Conservation (phyloP, 2,888 invertebrate genomes). For the Eristalinus aeneus region DNA sequence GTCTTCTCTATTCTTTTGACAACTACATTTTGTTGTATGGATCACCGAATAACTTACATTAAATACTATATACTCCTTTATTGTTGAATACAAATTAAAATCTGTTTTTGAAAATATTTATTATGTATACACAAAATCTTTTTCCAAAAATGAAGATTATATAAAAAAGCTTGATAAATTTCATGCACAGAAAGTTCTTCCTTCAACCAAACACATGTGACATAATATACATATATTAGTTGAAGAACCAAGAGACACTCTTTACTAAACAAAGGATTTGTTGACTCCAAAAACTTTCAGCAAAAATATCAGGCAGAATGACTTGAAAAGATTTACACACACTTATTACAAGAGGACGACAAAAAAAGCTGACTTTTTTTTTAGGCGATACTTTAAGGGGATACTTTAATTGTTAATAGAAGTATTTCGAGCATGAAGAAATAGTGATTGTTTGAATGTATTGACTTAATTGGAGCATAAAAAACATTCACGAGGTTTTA, state of each 20-base stretch:
- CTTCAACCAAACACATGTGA: conserved; percentile 59
- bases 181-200: conserved; percentile 80
- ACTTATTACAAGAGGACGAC: conserved; percentile 57
- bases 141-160: conserved; percentile 4
- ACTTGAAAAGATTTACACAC: conserved; percentile 51
- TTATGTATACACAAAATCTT: background rate
- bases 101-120: background rate
- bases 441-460: conserved; percentile 25
- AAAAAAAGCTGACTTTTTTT: conserved; percentile 58
- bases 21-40: too few relatives aligned
- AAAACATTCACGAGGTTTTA: conserved; percentile 51
- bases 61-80: too few relatives aligned
- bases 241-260: background rate
- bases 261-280: background rate
- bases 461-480: conserved; percentile 26
- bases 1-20: too few relatives aligned
- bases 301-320: background rate
- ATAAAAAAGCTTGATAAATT: conserved; percentile 76
- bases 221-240: too few relatives aligned
- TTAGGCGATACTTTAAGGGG: conserved; percentile 54
- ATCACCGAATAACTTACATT: background rate
- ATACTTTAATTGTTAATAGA: conserved; percentile 30
- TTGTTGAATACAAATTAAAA: too few relatives aligned
- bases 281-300: background rate
- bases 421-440: conserved; percentile 51